Percentiles rank a stretch among this genome's conserved stretches.
Conservation (phyloP, 37 sponge, comb jelly and placozoan species). For the Hormiphora californensis region DNA sequence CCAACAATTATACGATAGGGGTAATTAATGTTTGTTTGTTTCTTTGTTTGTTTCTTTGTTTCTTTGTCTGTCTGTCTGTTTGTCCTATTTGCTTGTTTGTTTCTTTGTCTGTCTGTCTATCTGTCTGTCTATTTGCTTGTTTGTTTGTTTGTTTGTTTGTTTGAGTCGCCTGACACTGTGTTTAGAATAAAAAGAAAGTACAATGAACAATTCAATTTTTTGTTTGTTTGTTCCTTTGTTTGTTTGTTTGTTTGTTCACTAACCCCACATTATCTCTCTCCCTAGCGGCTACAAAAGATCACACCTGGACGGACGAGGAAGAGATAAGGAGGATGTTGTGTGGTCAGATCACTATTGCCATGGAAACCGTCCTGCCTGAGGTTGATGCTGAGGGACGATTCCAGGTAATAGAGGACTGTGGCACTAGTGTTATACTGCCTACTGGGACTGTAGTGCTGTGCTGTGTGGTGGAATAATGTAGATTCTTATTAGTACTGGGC, state of each 20-base stretch:
- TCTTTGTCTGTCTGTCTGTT: neutral
- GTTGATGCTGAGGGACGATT: constrained; percentile 33
- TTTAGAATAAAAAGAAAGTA: no score
- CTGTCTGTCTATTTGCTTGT: no score
- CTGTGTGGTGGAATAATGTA: neutral
- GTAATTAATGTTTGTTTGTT: neutral
- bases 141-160: no score
- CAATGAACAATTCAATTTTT: no score
- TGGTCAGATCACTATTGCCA: neutral
- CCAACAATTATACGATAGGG: constrained; percentile 7
- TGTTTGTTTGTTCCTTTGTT: no score
- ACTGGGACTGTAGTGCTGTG: neutral
- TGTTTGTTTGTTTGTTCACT: no score
- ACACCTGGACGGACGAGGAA: constrained; percentile 26
- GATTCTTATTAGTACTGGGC: neutral
- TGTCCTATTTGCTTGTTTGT: no score
- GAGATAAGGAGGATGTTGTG: constrained; percentile 13
- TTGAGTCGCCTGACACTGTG: no score
- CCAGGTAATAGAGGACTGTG: constrained; percentile 7
- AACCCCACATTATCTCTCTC: no score
- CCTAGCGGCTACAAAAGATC: no score
- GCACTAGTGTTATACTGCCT: no score
- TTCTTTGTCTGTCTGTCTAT: no score
- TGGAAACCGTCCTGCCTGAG: constrained; percentile 32
- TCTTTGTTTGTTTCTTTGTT: neutral